These are phyloP conservation scores for Phalera bucephala DNA, from an alignment of 2,888 invertebrate genomes.

Conservation along the genomic window DNA sequence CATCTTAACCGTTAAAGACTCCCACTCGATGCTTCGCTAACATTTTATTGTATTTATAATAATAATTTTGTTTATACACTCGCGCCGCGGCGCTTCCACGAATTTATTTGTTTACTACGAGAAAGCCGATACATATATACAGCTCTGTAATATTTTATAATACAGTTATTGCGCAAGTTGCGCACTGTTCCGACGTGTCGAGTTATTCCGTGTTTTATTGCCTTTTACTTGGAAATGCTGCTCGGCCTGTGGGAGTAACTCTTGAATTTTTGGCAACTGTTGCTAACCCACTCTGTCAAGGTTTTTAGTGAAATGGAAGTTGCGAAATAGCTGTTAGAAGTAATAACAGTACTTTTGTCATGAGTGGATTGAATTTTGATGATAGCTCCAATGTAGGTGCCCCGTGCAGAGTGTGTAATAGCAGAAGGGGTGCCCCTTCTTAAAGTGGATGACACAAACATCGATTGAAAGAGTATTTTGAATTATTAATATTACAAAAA, in stretches of 20 bases:
- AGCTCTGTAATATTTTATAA: background rate
- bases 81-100: background rate
- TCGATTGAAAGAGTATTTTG: too few relatives aligned
- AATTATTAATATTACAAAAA: too few relatives aligned
- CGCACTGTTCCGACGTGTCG: background rate
- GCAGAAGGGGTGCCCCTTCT: too few relatives aligned
- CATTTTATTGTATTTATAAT: slow-evolving; percentile 4
- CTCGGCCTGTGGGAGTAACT: background rate
- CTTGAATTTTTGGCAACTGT: background rate
- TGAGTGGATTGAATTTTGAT: too few relatives aligned
- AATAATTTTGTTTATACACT: background rate
- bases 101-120: background rate
- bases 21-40: slow-evolving; percentile 3
- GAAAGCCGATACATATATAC: background rate
- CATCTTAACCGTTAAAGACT: background rate
- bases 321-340: background rate
- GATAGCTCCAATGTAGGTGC: too few relatives aligned
- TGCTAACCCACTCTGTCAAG: background rate
- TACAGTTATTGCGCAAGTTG: background rate
- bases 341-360: too few relatives aligned
- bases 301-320: background rate
- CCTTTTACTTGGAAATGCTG: background rate
- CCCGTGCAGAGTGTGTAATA: too few relatives aligned
- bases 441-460: too few relatives aligned
- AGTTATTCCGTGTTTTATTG: background rate